Evolutionary conservation across 1,140 invertebrate species (phyloP).

Genomic region (Dendroctonus ponderosae): DNA sequence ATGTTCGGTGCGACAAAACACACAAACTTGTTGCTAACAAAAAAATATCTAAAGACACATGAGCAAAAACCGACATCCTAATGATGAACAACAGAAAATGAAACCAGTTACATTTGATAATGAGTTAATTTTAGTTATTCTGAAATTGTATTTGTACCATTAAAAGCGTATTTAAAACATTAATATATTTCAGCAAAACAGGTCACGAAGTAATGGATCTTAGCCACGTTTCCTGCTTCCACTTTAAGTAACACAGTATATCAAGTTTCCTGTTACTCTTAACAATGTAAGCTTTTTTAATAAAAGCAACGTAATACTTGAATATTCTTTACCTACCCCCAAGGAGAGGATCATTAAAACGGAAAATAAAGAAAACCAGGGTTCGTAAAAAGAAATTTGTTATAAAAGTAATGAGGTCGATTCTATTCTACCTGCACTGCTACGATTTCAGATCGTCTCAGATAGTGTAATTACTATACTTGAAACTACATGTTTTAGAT

Average conservation of each 20-base stretch:
- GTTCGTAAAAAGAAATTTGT: conserved; percentile 4
- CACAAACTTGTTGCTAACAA: too few relatives aligned
- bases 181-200: conserved; percentile 6
- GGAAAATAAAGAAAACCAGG: background rate
- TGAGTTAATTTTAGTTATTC: background rate
- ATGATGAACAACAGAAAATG: too few relatives aligned
- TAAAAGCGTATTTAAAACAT: conserved; percentile 1
- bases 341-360: conserved; percentile 16
- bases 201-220: conserved; percentile 1
- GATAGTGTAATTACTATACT: too few relatives aligned
- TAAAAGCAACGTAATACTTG: conserved; percentile 12
- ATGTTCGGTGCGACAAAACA: too few relatives aligned
- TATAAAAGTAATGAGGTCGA: conserved; percentile 9
- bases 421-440: background rate
- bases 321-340: conserved; percentile 15
- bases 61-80: too few relatives aligned
- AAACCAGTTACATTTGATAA: too few relatives aligned
- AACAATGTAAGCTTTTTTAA: conserved; percentile 18
- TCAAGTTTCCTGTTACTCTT: conserved; percentile 18
- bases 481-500: too few relatives aligned
- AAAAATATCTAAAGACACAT: too few relatives aligned
- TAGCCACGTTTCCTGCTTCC: conserved; percentile 5
- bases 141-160: background rate
- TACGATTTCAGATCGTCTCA: too few relatives aligned
- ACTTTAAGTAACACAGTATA: conserved; percentile 11